Percentiles rank a stretch among this genome's conserved stretches.
phyloP scores from a whole-genome alignment of 1,140 invertebrate species.

The Rhyacophila brunnea region DNA sequence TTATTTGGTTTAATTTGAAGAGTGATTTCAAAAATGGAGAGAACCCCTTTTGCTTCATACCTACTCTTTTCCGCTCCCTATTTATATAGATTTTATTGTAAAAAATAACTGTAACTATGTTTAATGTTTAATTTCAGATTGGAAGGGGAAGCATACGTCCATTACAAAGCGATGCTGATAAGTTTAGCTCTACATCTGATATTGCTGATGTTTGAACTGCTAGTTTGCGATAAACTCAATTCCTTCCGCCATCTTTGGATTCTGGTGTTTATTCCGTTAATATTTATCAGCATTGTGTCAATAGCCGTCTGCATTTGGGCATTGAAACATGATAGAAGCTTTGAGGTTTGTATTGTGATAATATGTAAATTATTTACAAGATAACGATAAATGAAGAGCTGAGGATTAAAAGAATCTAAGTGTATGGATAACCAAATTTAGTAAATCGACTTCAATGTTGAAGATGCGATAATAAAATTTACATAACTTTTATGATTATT shows the following conservation, averaged over 20 bases:
- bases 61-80: too few species aligned
- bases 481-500: too few species aligned
- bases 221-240: slow-evolving; percentile 93
- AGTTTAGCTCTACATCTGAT: slow-evolving; percentile 91
- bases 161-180: slow-evolving; percentile 97
- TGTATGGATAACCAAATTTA: too few species aligned
- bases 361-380: slow-evolving; percentile 1
- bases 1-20: too few species aligned
- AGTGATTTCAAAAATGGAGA: too few species aligned
- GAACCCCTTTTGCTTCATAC: too few species aligned
- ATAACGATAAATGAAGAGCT: too few species aligned
- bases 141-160: slow-evolving; percentile 93
- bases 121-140: slow-evolving; percentile 63
- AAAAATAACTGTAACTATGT: too few species aligned
- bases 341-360: slow-evolving; percentile 66
- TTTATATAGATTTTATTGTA: too few species aligned
- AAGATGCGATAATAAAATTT: too few species aligned
- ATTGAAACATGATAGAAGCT: slow-evolving; percentile 94
- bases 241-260: slow-evolving; percentile 90
- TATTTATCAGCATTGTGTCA: slow-evolving; percentile 93
- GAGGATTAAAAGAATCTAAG: too few species aligned
- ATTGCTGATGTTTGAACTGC: slow-evolving; percentile 92
- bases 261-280: slow-evolving; percentile 92
- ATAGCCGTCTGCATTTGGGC: slow-evolving; percentile 98
- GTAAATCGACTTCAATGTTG: too few species aligned